Conservation (phyloP, 2,797 vertebrate species). For the Chaetodon trifasciatus region DNA sequence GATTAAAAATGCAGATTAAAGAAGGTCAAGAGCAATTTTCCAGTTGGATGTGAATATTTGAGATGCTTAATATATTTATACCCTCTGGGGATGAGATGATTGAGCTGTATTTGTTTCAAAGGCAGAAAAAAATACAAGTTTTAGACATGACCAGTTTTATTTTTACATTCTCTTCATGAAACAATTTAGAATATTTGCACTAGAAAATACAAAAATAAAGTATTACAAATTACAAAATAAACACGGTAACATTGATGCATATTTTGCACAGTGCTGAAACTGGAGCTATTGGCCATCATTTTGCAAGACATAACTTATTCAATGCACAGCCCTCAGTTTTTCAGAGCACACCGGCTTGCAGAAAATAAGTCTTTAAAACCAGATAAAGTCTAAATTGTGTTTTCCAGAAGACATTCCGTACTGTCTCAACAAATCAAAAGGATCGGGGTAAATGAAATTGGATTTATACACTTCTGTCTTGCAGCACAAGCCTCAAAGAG, state of each 20-base stretch:
- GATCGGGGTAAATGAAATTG: slow-evolving; percentile 5
- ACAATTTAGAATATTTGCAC: not conserved
- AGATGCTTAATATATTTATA: slow-evolving; percentile 26
- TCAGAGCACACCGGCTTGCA: not conserved
- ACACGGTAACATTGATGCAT: not conserved
- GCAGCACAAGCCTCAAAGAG: not conserved
- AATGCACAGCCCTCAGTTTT: not conserved
- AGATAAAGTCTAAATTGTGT: slow-evolving; percentile 13
- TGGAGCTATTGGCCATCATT: not conserved
- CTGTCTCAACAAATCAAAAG: slow-evolving; percentile 11
- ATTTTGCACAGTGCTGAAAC: slow-evolving; percentile 7
- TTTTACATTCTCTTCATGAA: slow-evolving; percentile 1
- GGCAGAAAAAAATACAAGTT: slow-evolving; percentile 8
- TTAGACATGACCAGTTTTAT: slow-evolving; percentile 33
- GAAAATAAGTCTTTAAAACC: slow-evolving; percentile 12
- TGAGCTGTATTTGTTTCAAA: slow-evolving; percentile 15
- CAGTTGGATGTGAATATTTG: slow-evolving; percentile 27
- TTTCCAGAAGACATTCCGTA: slow-evolving; percentile 2
- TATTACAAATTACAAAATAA: slow-evolving; percentile 6
- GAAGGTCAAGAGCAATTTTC: slow-evolving; percentile 11
- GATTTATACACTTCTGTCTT: slow-evolving; percentile 16
- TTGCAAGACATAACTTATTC: not conserved
- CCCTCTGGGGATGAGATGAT: not conserved
- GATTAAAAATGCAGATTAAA: slow-evolving; percentile 16
- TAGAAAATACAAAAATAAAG: slow-evolving; percentile 32